These are phyloP conservation scores for Orientallactaga bullata DNA, from an alignment of 2,113 vertebrate species.

Conservation along the genomic window DNA sequence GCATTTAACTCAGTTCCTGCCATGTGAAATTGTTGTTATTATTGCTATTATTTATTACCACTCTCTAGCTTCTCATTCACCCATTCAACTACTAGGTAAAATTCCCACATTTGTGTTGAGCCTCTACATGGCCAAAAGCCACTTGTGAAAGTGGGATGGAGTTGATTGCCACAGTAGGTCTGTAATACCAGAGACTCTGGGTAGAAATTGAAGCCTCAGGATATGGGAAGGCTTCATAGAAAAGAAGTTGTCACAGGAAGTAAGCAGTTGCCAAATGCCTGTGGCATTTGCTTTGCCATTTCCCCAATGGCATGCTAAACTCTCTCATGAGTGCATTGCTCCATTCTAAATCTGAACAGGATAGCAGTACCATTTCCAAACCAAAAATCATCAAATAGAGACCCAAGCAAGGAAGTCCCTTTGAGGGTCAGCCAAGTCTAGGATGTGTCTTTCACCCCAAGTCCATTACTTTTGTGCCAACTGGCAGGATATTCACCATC, in stretches of 20 bases:
- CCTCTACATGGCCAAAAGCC: not conserved
- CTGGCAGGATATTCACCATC: constrained; percentile 22
- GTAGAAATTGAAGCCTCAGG: not conserved
- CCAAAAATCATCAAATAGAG: not conserved
- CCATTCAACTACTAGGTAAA: not conserved
- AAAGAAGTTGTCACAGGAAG: not conserved
- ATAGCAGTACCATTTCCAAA: not conserved
- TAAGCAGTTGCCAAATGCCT: not conserved
- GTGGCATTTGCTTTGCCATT: not conserved
- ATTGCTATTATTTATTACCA: not conserved
- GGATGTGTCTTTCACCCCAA: not conserved
- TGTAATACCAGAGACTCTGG: not conserved
- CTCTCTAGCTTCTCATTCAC: not conserved
- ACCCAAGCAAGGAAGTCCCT: not conserved
- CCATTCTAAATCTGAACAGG: not conserved
- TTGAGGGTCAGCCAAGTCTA: not conserved
- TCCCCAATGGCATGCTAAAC: not conserved
- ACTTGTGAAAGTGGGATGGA: not conserved
- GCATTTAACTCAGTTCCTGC: not conserved
- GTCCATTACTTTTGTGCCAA: not conserved
- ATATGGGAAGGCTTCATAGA: not conserved
- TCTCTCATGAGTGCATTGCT: not conserved
- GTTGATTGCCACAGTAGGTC: not conserved
- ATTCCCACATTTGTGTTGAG: not conserved
- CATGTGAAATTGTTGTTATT: not conserved